Base-by-base conservation (phyloP, 2,113 vertebrate genomes). In the Cyphomyrus plagiostoma region DNA sequence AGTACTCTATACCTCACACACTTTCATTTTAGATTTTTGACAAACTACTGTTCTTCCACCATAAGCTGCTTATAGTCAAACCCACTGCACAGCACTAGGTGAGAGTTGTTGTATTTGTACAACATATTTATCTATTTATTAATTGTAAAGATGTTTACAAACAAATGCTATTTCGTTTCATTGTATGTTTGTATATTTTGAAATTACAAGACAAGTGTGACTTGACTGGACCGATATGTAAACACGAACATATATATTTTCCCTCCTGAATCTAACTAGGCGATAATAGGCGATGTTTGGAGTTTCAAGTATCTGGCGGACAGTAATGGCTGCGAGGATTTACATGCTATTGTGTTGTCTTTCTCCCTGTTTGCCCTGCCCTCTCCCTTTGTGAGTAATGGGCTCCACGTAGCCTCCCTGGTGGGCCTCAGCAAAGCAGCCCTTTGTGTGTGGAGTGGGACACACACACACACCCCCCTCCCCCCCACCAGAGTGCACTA, bases 371-470 rank as follows among this genome's bases (percentile, higher is more conserved):
- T 88, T 91, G 91, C 90, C 91, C 74, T 93, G 91, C 87, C 91
- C 89, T 9, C 90, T 83, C 91, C 52, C 91, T 90, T 93, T 87
- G 91, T 92, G 92, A 92, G 89, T 92, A 93, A 93, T 94, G 91
- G 90, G 90, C 92, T 93, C 90, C 90, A 93, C 70, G 93, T 90
- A 92, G 93, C 91, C 92, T 91, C 93, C 94, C 94, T 88, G 92
- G 89, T 92, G 95, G 30, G 94, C 85, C 90, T 92, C 89, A 91
- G 91, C 92, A 93, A 92, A 92, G 94, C 89, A 91, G 92, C 90
- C 89, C 93, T 95, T 95, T 95, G 94, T 96, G 90, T 91, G 62
- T 87, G 89, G 90, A 89, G 91, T 94, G 92, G 45, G 45, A 46
- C 45, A 45, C 42, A 45, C 42, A 94, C 93, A 92, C 91, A 92